Evolutionary conservation across 2,888 invertebrate genomes (phyloP), one percentile per base, ranked within the genome.

Genomic region (Unio delphinus): DNA sequence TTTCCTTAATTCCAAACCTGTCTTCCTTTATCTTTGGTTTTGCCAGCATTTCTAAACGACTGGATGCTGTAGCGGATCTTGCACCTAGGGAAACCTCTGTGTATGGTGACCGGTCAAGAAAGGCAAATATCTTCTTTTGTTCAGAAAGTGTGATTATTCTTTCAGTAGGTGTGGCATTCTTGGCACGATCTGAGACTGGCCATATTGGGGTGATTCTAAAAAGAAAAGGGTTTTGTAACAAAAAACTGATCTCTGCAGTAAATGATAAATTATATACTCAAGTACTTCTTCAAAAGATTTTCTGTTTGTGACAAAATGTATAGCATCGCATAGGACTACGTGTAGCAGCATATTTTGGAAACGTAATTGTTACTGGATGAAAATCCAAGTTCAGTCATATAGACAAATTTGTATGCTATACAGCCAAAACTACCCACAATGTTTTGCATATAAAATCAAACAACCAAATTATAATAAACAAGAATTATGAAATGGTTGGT

Each of bases 151-250:
- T 57, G 20, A 71, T 61, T 7, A 87, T 66, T 58, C 87, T 71
- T n/a, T 75, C 78, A 4, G 85, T 74, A 5, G 85, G 74, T 0
- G 67, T 69, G 1, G 81, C 84, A 5, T 74, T 76, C 73, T 74
- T 65, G 8, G 87, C 84, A 6, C 70, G 72, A 11, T 72, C 61
- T 15, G 76, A 80, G 5, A 87, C 86, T 28, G 80, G 81, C 86
- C 86, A 86, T 7, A 85, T 82, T 30, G 87, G 84, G 1, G 83
- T 79, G 0, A 78, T 72, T 70, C 86, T 87, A 79, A 62, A 77
- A 75, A 30, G 69, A 23, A 55, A 59, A 64, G 60, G 20, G 11
- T 11, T 45, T 45, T 11, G 45, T 45, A 3, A 11, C 45, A 45
- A 45, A 45, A 1, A 45, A 45, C 45, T 45, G 45, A 11, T 45